Evolutionary conservation across 2,113 vertebrate genomes (phyloP).

Genomic region (Polypterus bichir): DNA sequence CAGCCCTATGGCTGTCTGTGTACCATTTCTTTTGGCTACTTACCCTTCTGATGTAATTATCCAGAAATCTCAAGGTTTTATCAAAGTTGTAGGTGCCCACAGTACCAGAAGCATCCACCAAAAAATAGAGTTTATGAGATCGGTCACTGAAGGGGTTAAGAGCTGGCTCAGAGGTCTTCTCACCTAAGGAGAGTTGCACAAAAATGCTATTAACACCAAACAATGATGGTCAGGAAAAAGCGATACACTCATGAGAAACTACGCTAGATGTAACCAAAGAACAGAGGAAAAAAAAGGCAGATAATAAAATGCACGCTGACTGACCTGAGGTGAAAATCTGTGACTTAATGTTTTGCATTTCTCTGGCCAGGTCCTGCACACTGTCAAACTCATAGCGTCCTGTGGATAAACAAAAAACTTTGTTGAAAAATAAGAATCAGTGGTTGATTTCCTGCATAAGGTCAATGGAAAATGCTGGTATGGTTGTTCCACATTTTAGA

Average conservation of each 20-base stretch:
- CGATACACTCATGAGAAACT: not conserved
- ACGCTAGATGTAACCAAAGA: not conserved
- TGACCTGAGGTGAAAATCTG: not conserved
- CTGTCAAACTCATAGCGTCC: constrained; percentile 2
- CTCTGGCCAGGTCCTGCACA: constrained; percentile 1
- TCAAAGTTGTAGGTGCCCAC: constrained; percentile 3
- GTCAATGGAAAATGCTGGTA: not conserved
- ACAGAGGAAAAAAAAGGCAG: not conserved
- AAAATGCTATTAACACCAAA: no score
- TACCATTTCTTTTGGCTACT: not conserved
- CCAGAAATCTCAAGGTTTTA: not conserved
- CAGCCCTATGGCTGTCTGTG: not conserved
- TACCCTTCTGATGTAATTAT: not conserved
- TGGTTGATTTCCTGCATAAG: not conserved
- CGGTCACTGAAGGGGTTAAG: not conserved
- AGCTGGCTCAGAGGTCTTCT: not conserved
- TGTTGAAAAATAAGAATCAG: no score
- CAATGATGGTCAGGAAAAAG: not conserved
- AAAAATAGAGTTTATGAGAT: not conserved
- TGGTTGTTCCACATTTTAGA: not conserved
- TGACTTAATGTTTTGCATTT: constrained; percentile 1
- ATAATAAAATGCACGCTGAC: not conserved
- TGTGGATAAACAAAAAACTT: not conserved
- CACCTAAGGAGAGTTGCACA: no score
- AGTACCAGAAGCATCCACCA: not conserved